Conservation (phyloP, 2,113 vertebrate genomes). For the Mustela lutreola region DNA sequence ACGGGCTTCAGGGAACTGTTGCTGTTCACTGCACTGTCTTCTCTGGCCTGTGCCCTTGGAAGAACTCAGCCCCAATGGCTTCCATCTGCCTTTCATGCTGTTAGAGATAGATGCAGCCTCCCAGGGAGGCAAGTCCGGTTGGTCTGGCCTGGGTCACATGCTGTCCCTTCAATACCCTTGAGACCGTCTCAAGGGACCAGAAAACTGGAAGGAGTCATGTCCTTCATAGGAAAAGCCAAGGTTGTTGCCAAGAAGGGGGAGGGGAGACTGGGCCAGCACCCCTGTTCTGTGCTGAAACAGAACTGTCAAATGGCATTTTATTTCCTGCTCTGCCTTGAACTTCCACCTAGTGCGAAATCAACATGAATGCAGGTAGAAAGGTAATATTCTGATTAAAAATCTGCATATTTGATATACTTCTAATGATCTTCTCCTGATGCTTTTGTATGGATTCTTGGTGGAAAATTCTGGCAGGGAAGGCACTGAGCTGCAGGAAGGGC, state of each 20-base stretch:
- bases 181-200: background rate
- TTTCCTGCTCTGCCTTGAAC: background rate
- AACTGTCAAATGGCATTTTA: background rate
- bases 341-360: background rate
- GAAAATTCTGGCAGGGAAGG: constrained; percentile 34
- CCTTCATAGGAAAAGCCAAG: background rate
- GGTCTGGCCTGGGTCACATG: background rate
- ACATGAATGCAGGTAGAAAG: background rate
- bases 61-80: background rate
- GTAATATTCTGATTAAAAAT: background rate
- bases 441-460: background rate
- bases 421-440: background rate
- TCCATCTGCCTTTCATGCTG: background rate
- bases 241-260: background rate
- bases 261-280: background rate
- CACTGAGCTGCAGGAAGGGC: background rate
- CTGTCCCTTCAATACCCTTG: background rate
- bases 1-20: background rate
- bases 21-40: background rate
- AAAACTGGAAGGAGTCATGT: background rate
- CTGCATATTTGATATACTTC: background rate
- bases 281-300: background rate
- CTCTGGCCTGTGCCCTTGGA: background rate
- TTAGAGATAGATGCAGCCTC: background rate
- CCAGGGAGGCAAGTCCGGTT: background rate